phyloP scores from a whole-genome alignment of 2,797 vertebrate species.

The Thamnophis elegans region DNA sequence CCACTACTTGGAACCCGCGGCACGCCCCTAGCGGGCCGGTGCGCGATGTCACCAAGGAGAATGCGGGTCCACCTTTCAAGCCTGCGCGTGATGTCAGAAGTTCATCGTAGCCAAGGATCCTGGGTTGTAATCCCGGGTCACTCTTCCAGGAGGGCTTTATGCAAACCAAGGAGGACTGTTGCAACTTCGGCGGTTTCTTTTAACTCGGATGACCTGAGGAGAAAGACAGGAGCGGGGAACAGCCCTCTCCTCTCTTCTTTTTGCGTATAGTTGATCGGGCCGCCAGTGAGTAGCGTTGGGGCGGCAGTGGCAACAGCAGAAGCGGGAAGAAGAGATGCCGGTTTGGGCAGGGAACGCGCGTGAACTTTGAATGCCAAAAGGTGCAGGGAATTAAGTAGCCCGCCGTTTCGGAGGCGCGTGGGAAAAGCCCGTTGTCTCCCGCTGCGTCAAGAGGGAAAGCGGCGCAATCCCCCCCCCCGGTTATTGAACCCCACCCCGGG shows the following conservation, averaged over 20 bases:
- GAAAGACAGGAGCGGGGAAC: not conserved
- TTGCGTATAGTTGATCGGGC: not conserved
- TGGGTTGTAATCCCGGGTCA: not conserved
- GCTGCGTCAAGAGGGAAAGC: not conserved
- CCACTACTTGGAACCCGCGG: not conserved
- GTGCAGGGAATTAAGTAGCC: too few relatives aligned
- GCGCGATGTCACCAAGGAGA: conserved; percentile 11
- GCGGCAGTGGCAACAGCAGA: not conserved
- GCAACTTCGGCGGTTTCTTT: not conserved
- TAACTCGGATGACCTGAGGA: not conserved
- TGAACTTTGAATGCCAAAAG: not conserved
- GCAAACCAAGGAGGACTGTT: not conserved
- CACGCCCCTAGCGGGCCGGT: not conserved
- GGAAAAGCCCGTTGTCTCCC: not conserved
- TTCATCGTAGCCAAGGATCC: not conserved
- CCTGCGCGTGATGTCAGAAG: not conserved
- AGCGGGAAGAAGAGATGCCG: not conserved
- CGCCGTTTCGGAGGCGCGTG: not conserved
- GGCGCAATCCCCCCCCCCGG: not conserved
- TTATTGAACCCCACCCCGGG: not conserved
- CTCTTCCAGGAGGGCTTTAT: not conserved
- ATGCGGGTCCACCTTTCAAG: not conserved
- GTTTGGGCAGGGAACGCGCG: not conserved
- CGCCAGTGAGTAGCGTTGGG: not conserved
- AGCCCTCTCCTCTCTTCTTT: too few relatives aligned